Base-by-base conservation (phyloP, 1,140 invertebrate genomes). In the Theocolax elegans region DNA sequence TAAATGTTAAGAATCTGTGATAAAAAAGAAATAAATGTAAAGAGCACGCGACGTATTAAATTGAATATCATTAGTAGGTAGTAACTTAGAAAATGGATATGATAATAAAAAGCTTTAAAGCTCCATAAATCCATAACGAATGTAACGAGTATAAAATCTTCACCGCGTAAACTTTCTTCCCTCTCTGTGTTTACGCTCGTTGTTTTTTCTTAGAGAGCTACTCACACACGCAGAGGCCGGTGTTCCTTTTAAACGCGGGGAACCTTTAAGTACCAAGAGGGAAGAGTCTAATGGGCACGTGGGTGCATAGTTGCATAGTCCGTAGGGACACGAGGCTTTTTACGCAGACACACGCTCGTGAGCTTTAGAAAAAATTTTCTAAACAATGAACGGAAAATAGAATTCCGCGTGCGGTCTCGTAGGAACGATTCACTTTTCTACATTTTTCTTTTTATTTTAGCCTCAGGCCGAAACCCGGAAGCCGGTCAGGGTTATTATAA, bases 211-310 rank as follows among this genome's bases (percentile, higher is more conserved):
- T 27, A 6, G 4, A 3, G 2, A 7, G 4, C 23, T 15, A 2
- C 49, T 58, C 31, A 8, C 9, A 25, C 40, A 12, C 58, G 44
- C 29, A 40, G 40, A 17, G 67, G 68, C 60, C 58, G 71, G 62
- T 72, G 75, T 71, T 71, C 71, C 69, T 79, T 76, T 77, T 76
- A 74, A 77, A 25, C 25, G 58, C 12, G 71, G 66, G 56, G 72
- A n/a, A n/a, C n/a, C 72, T 73, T 74, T 74, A 75, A 77, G 76
- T 76, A 78, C 73, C 72, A 70, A 72, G 73, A 48, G 63, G 62
- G 29, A 67, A 25, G 60, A 60, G 60, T 66, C 74, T 77, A 80
- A 80, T 79, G 77, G 76, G 49, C 74, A 78, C 78, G 78, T 78
- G 75, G 78, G 78, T 77, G 78, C 65, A 68, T 65, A 12, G 10